Evolutionary conservation across 2,888 invertebrate species (phyloP), one percentile per base, ranked within the genome.

Genomic region (Hyposoter dolosus): DNA sequence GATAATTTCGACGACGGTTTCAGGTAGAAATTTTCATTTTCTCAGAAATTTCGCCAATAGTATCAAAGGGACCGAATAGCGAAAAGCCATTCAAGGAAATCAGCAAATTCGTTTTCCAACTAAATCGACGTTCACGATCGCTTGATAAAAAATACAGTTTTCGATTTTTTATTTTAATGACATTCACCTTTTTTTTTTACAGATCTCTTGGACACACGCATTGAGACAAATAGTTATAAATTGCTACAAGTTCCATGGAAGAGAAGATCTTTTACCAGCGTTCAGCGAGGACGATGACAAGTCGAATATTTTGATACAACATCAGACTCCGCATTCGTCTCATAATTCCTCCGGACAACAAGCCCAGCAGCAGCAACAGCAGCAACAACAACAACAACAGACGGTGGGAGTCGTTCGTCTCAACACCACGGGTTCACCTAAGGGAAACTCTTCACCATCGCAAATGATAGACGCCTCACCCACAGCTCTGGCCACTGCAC

Each of bases 151-250:
- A 40, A 40, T 40, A 40, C 40, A 40, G 10, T 35, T 35, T 35
- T 35, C 7, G 35, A 35, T 35, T 35, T 35, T 35, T 6, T 6
- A 35, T 4, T 35, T 6, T 6, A 3, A 4, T 35, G 3, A 35
- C 10, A 40, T 7, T 40, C 9, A 10, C 40, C 4, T 40, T 12
- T 12, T 23, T 56, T 56, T 10, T 75, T 50, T 15, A 32, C 95
- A 99, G 98, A 98, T 99, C 94, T 99, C 99, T 80, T 99, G 99
- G 99, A 99, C 99, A 40, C 98, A 99, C 94, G 99, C 99, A 45
- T 95, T 99, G 90, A 96, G 99, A 72, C 98, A 99, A 95, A 99
- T 99, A 90, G 99, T 99, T 86, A 98, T 98, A 93, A 99, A 99
- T 95, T 99, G 99, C 95, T 99, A 99, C 95, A 99, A 98, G 95